Percentiles rank a stretch among this genome's conserved stretches.
Conservation (phyloP, 2,888 invertebrate genomes). For the Cybosia mesomella region DNA sequence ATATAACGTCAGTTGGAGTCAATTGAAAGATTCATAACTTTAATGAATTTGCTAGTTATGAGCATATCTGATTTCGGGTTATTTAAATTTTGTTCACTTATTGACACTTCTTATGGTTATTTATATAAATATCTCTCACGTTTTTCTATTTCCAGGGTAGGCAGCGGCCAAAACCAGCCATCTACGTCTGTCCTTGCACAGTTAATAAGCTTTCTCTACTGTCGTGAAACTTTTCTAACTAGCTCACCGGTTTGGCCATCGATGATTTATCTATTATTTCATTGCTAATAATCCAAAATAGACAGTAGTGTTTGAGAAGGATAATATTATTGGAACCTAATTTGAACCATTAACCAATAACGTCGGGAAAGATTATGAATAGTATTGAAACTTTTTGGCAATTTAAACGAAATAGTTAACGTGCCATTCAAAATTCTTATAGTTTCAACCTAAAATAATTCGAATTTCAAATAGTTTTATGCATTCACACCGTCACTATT, state of each 20-base stretch:
- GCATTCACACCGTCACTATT: not conserved
- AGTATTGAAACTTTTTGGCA: not conserved
- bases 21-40: slow-evolving; percentile 14
- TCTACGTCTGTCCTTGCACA: not conserved
- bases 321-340: no score
- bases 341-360: no score
- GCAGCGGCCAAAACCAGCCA: no score
- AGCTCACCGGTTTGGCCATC: no score
- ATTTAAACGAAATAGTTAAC: not conserved
- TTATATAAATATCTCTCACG: not conserved
- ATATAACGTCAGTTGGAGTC: slow-evolving; percentile 26
- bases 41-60: not conserved
- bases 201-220: not conserved
- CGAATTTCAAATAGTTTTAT: not conserved
- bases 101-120: not conserved
- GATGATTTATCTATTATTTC: no score
- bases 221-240: not conserved
- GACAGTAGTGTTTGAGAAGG: no score
- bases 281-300: no score
- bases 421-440: not conserved
- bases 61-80: not conserved
- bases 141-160: not conserved
- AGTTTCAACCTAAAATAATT: not conserved
- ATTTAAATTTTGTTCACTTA: not conserved
- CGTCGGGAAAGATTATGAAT: not conserved